These are phyloP conservation scores for Sarcophilus harrisii DNA, from an alignment of 2,797 vertebrate genomes.

Conservation along the genomic window DNA sequence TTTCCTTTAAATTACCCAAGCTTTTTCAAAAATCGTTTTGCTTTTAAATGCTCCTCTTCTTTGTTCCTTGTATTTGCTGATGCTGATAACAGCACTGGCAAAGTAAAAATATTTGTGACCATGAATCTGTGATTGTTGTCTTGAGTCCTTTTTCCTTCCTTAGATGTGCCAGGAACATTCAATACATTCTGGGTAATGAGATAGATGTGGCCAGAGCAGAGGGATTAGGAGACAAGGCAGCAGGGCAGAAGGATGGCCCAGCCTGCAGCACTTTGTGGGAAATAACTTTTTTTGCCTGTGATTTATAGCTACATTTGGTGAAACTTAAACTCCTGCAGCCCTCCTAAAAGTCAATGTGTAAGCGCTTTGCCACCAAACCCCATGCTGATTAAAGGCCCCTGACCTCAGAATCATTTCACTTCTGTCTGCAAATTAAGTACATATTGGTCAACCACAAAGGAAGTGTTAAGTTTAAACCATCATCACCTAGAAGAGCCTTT, in stretches of 20 bases:
- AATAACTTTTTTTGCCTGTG: not conserved
- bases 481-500: not conserved
- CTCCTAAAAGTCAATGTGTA: not conserved
- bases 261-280: not conserved
- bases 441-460: not conserved
- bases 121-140: not conserved
- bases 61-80: not conserved
- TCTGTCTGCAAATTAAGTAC: not conserved
- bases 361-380: not conserved
- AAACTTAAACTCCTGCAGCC: not conserved
- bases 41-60: conserved; percentile 12
- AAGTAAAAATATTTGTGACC: not conserved
- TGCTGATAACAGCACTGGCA: not conserved
- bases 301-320: not conserved
- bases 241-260: fast-evolving
- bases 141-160: not conserved
- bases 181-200: not conserved
- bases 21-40: conserved; percentile 47
- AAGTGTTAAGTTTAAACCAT: conserved; percentile 27
- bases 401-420: not conserved
- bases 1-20: conserved; percentile 40
- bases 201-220: conserved; percentile 11
- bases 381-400: not conserved
- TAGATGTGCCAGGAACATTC: not conserved
- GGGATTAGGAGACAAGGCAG: not conserved